Evolutionary conservation across 2,888 invertebrate genomes (phyloP), one percentile per base, ranked within the genome.

Genomic region (Anticlea derivata): DNA sequence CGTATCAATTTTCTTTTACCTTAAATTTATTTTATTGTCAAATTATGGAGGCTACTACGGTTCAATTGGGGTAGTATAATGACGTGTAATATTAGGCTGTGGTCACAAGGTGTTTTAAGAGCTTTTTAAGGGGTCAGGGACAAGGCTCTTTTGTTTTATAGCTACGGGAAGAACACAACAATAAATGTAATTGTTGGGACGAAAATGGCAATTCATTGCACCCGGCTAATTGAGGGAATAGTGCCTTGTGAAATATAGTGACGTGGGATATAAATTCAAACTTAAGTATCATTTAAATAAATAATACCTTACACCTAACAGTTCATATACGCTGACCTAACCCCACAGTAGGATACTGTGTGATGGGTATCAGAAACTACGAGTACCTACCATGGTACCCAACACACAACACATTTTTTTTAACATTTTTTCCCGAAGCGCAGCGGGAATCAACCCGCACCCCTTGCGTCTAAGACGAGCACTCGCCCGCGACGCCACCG

Each of bases 41-140:
- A 56, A 56, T 58, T 58, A 61, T 61, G 55, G 52, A 48, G 48
- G 53, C 5, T 30, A 12, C 35, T 13, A n/a, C n/a, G n/a, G 34
- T 45, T 47, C 56, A 55, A 58, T 56, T 61, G 50, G 40, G 58
- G 53, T 37, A 43, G 34, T 24, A 50, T 46, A 52, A 58, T 52
- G 52, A 58, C 47, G 45, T 46, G 56, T 58, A 43, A 49, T 51
- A 58, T 54, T 24, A 45, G 48, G 22, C 43, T 37, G 23, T 37
- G 60, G 56, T 50, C 51, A 46, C 52, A 50, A 54, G 53, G 56
- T 56, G 50, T 56, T 55, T 54, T 50, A 58, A 54, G 53, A 43
- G 35, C 40, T 33, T 50, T 34, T 35, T 45, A 49, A 51, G 45
- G 48, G 58, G 51, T 50, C 52, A 50, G 45, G 52, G 50, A 50